A percentile compares a stretch with the other conserved stretches of the same genome.
Evolutionary conservation across 2,113 vertebrate genomes (phyloP).

Genomic region (Baryphthengus martii): DNA sequence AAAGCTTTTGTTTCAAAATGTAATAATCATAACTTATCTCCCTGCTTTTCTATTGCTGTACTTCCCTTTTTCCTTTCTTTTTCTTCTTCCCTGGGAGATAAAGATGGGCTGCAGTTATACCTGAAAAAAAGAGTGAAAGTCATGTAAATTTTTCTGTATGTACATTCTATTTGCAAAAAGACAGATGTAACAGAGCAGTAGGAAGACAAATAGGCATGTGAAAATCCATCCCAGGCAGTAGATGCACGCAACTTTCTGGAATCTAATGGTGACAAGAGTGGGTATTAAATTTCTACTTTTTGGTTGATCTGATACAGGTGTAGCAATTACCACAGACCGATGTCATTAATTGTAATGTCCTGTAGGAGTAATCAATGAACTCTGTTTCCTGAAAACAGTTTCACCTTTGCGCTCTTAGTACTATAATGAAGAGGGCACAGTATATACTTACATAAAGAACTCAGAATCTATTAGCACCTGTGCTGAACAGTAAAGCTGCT

Average conservation of each 20-base stretch:
- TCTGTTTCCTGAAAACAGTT: conserved; percentile 20
- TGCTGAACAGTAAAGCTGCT: neutral
- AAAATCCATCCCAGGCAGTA: neutral
- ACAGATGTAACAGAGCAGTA: neutral
- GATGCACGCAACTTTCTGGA: neutral
- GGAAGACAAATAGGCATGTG: neutral
- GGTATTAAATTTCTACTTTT: conserved; percentile 12
- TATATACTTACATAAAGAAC: neutral
- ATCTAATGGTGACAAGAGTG: neutral
- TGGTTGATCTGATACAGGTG: neutral
- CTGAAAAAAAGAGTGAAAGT: conserved; percentile 13
- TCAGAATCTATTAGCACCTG: conserved; percentile 42
- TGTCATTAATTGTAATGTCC: conserved; percentile 42
- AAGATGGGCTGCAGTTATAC: neutral
- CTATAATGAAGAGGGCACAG: conserved; percentile 2
- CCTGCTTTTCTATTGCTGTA: neutral
- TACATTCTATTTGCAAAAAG: neutral
- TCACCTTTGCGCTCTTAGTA: conserved; percentile 16
- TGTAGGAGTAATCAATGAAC: conserved; percentile 16
- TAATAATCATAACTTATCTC: conserved; percentile 39
- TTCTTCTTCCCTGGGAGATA: neutral
- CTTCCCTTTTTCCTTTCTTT: conserved; percentile 1
- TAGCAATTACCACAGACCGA: neutral
- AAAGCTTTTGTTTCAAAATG: conserved; percentile 54
- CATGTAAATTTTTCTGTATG: neutral